These are phyloP conservation scores for Podarcis lilfordi DNA, from an alignment of 2,797 vertebrate species.

Conservation along the genomic window DNA sequence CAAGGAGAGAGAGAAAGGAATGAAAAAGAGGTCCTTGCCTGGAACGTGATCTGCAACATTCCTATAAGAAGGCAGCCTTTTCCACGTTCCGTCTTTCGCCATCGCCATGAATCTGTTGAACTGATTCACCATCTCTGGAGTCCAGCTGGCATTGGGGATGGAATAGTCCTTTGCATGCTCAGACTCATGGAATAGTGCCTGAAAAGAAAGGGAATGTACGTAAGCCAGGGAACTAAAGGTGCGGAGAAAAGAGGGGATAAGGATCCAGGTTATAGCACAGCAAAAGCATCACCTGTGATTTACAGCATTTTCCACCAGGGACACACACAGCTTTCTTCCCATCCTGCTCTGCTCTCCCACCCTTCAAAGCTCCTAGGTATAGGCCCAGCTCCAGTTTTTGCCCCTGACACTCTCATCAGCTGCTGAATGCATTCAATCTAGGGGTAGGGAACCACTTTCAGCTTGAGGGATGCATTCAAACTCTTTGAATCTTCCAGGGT, in stretches of 20 bases:
- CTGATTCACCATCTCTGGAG: constrained; percentile 76
- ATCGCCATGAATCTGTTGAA: constrained; percentile 80
- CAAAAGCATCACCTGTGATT: too few relatives aligned
- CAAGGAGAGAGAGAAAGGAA: too few relatives aligned
- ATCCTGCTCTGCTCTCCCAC: background rate
- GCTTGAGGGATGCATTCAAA: too few relatives aligned
- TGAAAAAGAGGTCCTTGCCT: background rate
- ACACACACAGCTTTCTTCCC: too few relatives aligned
- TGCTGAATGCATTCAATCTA: too few relatives aligned
- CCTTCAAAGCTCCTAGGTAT: background rate
- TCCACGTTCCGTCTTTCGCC: constrained; percentile 76
- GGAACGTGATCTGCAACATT: background rate
- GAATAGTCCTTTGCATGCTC: constrained; percentile 72
- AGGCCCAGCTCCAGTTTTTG: too few relatives aligned
- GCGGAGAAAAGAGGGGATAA: background rate
- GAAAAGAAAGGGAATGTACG: background rate
- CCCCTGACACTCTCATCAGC: too few relatives aligned
- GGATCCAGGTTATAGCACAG: background rate
- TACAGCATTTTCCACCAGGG: too few relatives aligned
- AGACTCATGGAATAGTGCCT: background rate
- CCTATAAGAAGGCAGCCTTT: constrained; percentile 81
- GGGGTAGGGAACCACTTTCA: too few relatives aligned
- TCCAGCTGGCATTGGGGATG: constrained; percentile 86
- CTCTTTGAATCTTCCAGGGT: too few relatives aligned
- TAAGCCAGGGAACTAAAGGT: background rate